Evolutionary conservation across 2,797 vertebrate species (phyloP), one percentile per base, ranked within the genome.

Genomic region (Phoxinus dragarum): DNA sequence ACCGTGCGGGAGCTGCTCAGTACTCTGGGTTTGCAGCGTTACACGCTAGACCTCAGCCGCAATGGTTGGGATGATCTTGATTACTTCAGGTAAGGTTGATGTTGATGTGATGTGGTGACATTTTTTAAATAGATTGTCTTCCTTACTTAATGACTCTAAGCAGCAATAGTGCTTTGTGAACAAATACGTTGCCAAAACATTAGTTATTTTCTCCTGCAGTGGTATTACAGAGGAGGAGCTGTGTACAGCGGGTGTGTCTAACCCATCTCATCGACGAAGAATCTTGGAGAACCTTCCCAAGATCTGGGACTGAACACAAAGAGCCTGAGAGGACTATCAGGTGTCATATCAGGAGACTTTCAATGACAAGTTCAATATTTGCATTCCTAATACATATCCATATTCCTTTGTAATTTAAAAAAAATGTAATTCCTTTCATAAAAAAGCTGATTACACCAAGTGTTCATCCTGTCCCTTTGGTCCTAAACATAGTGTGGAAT

Each of bases 31-130:
- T 94, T 96, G 83, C 95, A 96, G 87, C 94, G 93, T 61, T 96
- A 96, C 91, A 94, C 94, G 2, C 86, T 94, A 73, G 95, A 94
- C 79, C 95, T 96, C 73, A 95, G 94, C 84, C 93, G 95, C 6
- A 96, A 93, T 78, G 96, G 96, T 83, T 96, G 96, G 96, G 94
- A 96, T 88, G 95, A 96, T 90, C 91, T 96, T 88, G 94, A 96
- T 91, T 96, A 95, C 86, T 96, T 96, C 91, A 95, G 95, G 96
- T 96, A n/a, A 88, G 47, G 40, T 21, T 9, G 59, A 7, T 3
- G 21, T n/a, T 59, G 10, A 78, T 73, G n/a, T 4, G 10, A 49
- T 23, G 59, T 11, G 72, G 44, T 4, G 19, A n/a, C 68, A 52
- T 3, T 44, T 44, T 6, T 38, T 6, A n/a, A 36, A 36, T 17